Evolutionary conservation across 2,797 vertebrate genomes (phyloP), one percentile per base, ranked within the genome.

Genomic region (Xenopus petersii): DNA sequence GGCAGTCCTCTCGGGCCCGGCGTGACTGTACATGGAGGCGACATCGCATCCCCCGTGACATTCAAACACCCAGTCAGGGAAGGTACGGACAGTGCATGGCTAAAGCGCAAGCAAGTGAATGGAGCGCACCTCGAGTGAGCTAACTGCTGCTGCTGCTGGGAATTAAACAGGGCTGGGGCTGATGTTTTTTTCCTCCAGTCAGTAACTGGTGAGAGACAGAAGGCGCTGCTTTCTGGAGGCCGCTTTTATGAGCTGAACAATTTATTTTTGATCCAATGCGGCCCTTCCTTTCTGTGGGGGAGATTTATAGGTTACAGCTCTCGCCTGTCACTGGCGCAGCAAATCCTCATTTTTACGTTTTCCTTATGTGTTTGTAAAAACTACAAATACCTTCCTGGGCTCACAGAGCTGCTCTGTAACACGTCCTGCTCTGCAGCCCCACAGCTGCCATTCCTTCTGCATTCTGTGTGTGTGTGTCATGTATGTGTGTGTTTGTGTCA

Each of bases 1-100:
- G 90, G 88, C 10, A 85, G 88, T 66, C 86, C 88, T 9, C 82
- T 98, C 76, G 90, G 89, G 46, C 84, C 93, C 64, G 82, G 94
- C 10, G 92, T 95, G 87, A 77, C 91, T 0, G 90, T 95, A 85
- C 95, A 95, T 58, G 86, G 95, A 0, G 94, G 93, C 73, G 96
- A 99, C 15, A 89, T 98, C 80, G 86, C 95, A 65, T 81, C 94
- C 1, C 75, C 93, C 0, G 89, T 95, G 94, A 88, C 91, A 62
- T 98, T 97, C 89, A 99, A 97, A 81, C 96, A 97, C 21, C 21
- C 21, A 21, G 21, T 21, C 70, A 84, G 95, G 89, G 95, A 98
- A 93, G 97, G 97, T 97, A 93, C 12, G 76, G 47, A 56, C 51
- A 21, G 21, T 21, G 21, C 21, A 21, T 21, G 21, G 62, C 33